These are phyloP conservation scores for Noctuana brunneofusca DNA, from an alignment of 2,888 invertebrate species.

Conservation along the genomic window DNA sequence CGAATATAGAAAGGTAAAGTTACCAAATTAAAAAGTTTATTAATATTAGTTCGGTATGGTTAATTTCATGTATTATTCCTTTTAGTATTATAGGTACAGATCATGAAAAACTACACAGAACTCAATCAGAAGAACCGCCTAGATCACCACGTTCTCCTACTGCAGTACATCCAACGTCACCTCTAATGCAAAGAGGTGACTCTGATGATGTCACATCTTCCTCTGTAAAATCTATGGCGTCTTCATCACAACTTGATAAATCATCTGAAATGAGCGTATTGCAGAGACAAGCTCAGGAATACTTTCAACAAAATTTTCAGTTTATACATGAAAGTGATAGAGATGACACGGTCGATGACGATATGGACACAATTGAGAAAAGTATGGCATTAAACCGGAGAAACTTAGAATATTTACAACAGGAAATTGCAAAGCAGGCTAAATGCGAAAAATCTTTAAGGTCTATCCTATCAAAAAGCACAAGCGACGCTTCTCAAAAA, in stretches of 20 bases:
- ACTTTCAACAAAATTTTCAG: constrained; percentile 80
- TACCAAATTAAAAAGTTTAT: neutral
- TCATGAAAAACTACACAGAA: constrained; percentile 90
- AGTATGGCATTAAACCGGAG: constrained; percentile 78
- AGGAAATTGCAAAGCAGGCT: constrained; percentile 78
- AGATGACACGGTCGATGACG: constrained; percentile 79
- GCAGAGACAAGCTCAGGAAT: constrained; percentile 75
- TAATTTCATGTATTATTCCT: constrained; percentile 35
- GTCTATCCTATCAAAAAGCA: constrained; percentile 74
- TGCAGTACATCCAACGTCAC: constrained; percentile 72
- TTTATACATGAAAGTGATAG: constrained; percentile 80
- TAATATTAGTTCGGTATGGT: neutral
- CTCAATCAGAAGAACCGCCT: constrained; percentile 93
- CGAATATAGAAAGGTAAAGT: constrained; percentile 67
- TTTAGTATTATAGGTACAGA: constrained; percentile 73
- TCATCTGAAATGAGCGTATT: constrained; percentile 70
- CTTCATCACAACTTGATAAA: constrained; percentile 71
- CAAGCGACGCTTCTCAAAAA: constrained; percentile 74
- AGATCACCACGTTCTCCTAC: constrained; percentile 87
- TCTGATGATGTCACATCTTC: constrained; percentile 74
- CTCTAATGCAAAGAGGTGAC: constrained; percentile 68
- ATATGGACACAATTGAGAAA: constrained; percentile 78
- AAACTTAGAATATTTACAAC: constrained; percentile 78
- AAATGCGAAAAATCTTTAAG: constrained; percentile 67
- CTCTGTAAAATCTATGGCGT: constrained; percentile 70